Base-by-base conservation (phyloP, 2,113 vertebrate genomes). In the Phaethornis superciliosus region DNA sequence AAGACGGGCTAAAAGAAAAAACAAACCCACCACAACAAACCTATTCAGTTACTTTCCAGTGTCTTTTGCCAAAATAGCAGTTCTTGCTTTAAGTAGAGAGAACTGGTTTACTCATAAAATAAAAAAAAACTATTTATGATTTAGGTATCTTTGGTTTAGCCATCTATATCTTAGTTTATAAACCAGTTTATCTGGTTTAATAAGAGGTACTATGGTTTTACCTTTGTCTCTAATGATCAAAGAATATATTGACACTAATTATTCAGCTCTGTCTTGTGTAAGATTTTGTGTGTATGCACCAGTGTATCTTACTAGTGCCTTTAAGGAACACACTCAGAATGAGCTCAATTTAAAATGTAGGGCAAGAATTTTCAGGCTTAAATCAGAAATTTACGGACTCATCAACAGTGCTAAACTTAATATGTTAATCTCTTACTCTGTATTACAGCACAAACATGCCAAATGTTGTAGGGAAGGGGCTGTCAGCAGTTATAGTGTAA, bases 401-500 rank as follows among this genome's bases (percentile, higher is more conserved):
- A 94, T 87, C 70, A 62, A n/a, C 35, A 90, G 59, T 23, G 17
- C 70, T 95, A 84, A 93, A 75, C 54, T 93, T 78, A 82, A 58
- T 76, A 93, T 0, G 2, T 33, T 91, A 54, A 91, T 94, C 81
- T 97, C 78, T 88, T 68, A 76, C 8, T 37, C 46, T 84, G 37
- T 63, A 44, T 94, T 95, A 76, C 81, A 85, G 64, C 23, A 79
- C 24, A 76, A 60, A 88, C 32, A 69, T 81, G 89, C 83, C 94
- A 82, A 74, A 65, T 82, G 21, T 42, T 93, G 42, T 70, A 78
- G 69, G 85, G 85, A 94, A 94, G 52, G 42, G 32, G 35, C 64
- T 94, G 77, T 91, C 89, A 94, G 93, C 85, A 94, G 26, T 96
- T 96, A 88, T 88, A 81, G 86, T 84, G 78, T 94, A 81, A 97